Percentiles rank a stretch among this genome's conserved stretches.
phyloP scores from a whole-genome alignment of 2,113 vertebrate species.

The Orthonyx spaldingii region DNA sequence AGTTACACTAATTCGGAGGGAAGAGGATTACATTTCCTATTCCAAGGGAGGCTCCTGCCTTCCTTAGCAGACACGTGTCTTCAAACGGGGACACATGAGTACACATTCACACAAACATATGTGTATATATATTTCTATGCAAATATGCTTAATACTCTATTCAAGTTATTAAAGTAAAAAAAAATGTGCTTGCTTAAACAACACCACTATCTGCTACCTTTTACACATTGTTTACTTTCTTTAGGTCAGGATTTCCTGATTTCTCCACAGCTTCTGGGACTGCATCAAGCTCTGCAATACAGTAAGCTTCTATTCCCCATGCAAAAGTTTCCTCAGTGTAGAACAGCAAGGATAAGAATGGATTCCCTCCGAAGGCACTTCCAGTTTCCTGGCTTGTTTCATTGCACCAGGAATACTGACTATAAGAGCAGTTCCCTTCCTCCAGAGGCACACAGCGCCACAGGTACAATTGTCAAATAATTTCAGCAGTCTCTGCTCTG shows the following conservation, averaged over 20 bases:
- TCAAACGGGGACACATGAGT: too few relatives aligned
- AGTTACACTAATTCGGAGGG: too few relatives aligned
- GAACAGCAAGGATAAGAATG: background rate
- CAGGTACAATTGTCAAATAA: background rate
- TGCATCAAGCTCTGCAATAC: background rate
- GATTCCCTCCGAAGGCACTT: background rate
- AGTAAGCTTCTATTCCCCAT: background rate
- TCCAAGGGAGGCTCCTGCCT: too few relatives aligned
- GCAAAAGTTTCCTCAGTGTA: background rate
- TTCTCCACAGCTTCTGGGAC: background rate
- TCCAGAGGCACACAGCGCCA: background rate
- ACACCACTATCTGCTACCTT: background rate
- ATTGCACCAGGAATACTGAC: background rate
- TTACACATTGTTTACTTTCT: background rate
- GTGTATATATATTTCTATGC: background rate
- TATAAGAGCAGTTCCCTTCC: background rate
- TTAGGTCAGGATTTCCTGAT: background rate
- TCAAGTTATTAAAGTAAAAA: background rate
- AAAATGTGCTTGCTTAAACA: background rate
- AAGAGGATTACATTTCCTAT: too few relatives aligned
- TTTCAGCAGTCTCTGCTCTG: background rate
- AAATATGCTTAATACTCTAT: background rate
- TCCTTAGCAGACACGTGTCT: too few relatives aligned
- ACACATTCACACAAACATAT: background rate
- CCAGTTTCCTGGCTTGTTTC: background rate